phyloP scores from a whole-genome alignment of 2,888 invertebrate genomes.

The Leptinotarsa tumamoca region DNA sequence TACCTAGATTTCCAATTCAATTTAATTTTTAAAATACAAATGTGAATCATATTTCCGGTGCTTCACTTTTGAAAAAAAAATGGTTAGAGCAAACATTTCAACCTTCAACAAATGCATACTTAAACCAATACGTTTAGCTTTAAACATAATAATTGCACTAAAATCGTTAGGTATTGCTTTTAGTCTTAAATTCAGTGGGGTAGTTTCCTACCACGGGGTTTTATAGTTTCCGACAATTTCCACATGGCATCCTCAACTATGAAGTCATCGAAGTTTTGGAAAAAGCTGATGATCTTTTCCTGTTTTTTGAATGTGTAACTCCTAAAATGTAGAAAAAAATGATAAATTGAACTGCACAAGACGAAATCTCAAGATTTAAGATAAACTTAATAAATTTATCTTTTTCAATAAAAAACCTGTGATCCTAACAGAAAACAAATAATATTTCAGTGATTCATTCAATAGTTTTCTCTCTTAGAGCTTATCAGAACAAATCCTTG shows the following conservation, averaged over 20 bases:
- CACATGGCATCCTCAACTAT: slow-evolving; percentile 98
- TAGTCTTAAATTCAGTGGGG: slow-evolving; percentile 41
- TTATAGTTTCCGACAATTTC: slow-evolving; percentile 97
- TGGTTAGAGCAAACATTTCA: background rate
- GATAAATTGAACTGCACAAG: background rate
- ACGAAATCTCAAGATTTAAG: too few species aligned
- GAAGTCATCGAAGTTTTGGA: slow-evolving; percentile 96
- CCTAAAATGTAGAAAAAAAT: slow-evolving; percentile 69
- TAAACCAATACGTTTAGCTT: slow-evolving; percentile 27
- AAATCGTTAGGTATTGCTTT: slow-evolving; percentile 48
- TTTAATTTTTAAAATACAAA: background rate
- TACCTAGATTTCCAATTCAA: too few species aligned
- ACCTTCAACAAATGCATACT: background rate
- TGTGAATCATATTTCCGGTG: background rate
- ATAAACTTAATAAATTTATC: too few species aligned
- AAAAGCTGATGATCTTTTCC: slow-evolving; percentile 93
- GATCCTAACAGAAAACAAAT: too few species aligned
- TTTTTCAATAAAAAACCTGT: too few species aligned
- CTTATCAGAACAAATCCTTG: too few species aligned
- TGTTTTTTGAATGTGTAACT: slow-evolving; percentile 93
- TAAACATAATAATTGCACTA: slow-evolving; percentile 50
- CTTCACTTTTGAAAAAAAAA: background rate
- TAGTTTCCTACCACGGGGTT: slow-evolving; percentile 81
- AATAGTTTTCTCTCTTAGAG: too few species aligned
- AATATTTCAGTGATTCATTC: too few species aligned